A percentile compares a stretch with the other conserved stretches of the same genome.
Evolutionary conservation across 53 echinoderm and acorn worm genomes (phyloP).

Genomic region (Astropecten irregularis): DNA sequence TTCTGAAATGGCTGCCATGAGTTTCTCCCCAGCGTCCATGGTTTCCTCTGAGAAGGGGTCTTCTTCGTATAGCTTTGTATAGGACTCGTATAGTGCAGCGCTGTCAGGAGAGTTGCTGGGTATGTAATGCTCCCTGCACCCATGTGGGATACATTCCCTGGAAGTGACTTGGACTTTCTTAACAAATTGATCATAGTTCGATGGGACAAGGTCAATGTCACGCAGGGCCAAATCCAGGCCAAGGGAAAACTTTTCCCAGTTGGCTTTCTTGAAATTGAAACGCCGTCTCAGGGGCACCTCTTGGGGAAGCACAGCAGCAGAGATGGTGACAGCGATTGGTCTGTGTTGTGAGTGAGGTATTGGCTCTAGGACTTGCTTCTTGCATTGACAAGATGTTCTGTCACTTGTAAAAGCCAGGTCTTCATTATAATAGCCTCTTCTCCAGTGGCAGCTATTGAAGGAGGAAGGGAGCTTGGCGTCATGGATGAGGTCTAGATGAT

Average conservation of each 20-base stretch:
- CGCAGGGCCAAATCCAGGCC: conserved; percentile 2
- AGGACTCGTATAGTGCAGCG: neutral
- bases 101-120: neutral
- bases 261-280: conserved; percentile 64
- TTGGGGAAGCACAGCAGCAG: conserved; percentile 46
- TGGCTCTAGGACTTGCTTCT: conserved; percentile 45
- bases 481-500: conserved; percentile 46
- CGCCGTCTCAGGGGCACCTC: conserved; percentile 54
- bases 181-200: conserved; percentile 1
- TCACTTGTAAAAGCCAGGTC: no score
- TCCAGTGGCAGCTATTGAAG: conserved; percentile 63
- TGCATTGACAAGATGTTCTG: neutral
- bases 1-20: neutral
- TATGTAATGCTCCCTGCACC: neutral
- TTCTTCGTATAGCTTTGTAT: neutral
- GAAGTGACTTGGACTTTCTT: neutral
- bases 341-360: conserved; percentile 66
- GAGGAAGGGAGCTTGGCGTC: conserved; percentile 45
- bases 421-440: conserved; percentile 39
- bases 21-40: neutral
- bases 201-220: neutral
- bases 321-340: conserved; percentile 49
- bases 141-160: neutral
- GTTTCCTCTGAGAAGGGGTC: neutral
- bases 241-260: conserved; percentile 35